Evolutionary conservation across 2,888 invertebrate species (phyloP).

Genomic region (Lepidocyrtinus sp.): DNA sequence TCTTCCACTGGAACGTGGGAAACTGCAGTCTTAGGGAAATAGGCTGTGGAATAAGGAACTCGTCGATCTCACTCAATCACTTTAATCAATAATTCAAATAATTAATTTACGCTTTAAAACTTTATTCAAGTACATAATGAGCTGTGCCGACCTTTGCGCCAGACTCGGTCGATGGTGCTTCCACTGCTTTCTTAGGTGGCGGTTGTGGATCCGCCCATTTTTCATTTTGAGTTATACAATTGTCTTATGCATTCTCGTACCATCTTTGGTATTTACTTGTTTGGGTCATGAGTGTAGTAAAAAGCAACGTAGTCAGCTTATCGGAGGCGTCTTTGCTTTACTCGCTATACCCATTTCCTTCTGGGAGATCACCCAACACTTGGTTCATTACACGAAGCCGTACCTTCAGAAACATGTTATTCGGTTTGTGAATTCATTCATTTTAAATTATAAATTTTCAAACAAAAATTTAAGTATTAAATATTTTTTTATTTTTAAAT

Average conservation of each 20-base stretch:
- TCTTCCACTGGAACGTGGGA: no score
- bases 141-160: slow-evolving; percentile 58
- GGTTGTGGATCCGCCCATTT: slow-evolving; percentile 91
- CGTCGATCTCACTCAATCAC: no score
- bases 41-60: no score
- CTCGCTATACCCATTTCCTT: slow-evolving; percentile 92
- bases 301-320: slow-evolving; percentile 63
- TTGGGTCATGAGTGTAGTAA: slow-evolving; percentile 64
- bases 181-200: slow-evolving; percentile 76
- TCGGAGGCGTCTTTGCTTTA: slow-evolving; percentile 87
- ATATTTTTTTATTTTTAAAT: slow-evolving; percentile 70
- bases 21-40: no score
- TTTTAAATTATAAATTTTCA: slow-evolving; percentile 1
- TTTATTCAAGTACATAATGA: no score
- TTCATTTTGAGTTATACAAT: slow-evolving; percentile 85
- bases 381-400: slow-evolving; percentile 90
- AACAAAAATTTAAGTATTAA: not conserved
- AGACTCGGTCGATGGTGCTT: slow-evolving; percentile 66
- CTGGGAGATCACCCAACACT: slow-evolving; percentile 95
- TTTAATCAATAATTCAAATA: no score
- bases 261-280: slow-evolving; percentile 84
- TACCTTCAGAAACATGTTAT: slow-evolving; percentile 94
- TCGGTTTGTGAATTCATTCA: slow-evolving; percentile 77
- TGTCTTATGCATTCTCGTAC: slow-evolving; percentile 87
- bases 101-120: no score